Base-by-base conservation (phyloP, 2,797 vertebrate genomes). In the Columba guinea region DNA sequence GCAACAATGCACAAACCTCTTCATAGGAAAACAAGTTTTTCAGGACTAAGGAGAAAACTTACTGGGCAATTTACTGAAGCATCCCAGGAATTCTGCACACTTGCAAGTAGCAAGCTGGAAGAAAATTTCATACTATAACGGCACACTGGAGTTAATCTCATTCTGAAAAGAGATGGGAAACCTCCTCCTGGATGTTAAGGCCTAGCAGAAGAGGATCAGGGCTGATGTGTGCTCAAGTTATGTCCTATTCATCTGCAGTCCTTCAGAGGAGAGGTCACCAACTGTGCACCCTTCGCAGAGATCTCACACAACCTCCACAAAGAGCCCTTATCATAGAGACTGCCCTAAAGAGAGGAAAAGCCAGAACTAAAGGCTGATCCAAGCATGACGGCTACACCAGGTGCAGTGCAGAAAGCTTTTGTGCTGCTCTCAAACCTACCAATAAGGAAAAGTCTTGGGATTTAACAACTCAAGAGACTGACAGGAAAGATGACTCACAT, bases 281-380 rank as follows among this genome's bases (percentile, higher is more conserved):
- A 87, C 80, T 41, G 22, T 11, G 52, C 22, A 48, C 39, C 55
- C 69, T 73, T 37, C 0, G 3, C 7, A 2, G 30, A 70, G 79
- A 84, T 48, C 26, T 35, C 70, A 12, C 55, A 75, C 30, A 62
- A 32, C 7, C 44, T 30, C 76, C 77, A 87, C 75, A 76, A 93
- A 93, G 60, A 92, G 70, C 52, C 30, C 30, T 59, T 55, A 71
- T 51, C 82, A 65, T 1, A 80, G 48, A 65, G 71, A 26, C 11
- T 44, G 85, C 68, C 5, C 9, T 41, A 74, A 74, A 34, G 39
- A 62, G 11, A 22, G 17, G 49, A 27, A 76, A 46, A 82, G 26
- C 28, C 68, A 76, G 71, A 83, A 84, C 48, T 75, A 93, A 85
- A 87, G 49, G 48, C 49, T 81, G 63, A 93, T 59, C 83, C 85